Conservation (phyloP, 2,888 invertebrate species). For the Creontiades dilutus region DNA sequence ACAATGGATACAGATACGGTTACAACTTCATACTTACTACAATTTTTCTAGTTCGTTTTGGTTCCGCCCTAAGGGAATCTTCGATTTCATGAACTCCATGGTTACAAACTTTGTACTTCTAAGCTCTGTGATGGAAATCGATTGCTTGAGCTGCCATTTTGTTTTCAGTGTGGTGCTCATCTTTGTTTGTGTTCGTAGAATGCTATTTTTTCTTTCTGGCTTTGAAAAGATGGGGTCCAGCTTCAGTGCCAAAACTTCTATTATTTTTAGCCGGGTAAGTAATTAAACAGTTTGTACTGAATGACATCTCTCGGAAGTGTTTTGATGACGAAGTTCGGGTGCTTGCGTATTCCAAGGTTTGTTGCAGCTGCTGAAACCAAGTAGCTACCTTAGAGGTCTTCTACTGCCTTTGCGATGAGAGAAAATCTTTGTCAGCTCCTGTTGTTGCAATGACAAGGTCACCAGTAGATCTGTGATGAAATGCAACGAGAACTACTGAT, state of each 20-base stretch:
- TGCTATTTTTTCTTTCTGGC: constrained; percentile 61
- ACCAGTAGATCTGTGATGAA: too few species aligned
- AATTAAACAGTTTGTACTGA: not conserved
- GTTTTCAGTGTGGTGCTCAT: constrained; percentile 5
- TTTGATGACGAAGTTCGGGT: not conserved
- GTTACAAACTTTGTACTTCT: too few species aligned
- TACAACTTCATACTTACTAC: too few species aligned
- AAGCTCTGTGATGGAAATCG: too few species aligned
- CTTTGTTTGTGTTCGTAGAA: constrained; percentile 6
- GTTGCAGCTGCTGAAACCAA: not conserved
- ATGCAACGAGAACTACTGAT: too few species aligned
- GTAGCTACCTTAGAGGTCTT: not conserved
- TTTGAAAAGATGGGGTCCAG: constrained; percentile 55
- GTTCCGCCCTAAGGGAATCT: too few species aligned
- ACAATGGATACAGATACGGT: too few species aligned
- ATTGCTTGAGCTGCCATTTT: constrained; percentile 12
- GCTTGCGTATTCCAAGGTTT: not conserved
- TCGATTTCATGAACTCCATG: too few species aligned
- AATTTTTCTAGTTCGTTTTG: too few species aligned
- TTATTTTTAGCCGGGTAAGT: constrained; percentile 65
- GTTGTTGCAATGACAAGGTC: not conserved
- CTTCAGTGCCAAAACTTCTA: constrained; percentile 51
- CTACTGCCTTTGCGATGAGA: too few species aligned
- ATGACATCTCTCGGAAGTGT: not conserved
- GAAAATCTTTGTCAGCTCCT: too few species aligned